Evolutionary conservation across 2,113 vertebrate species (phyloP), one percentile per base, ranked within the genome.

Genomic region (Neotragus pygmaeus): DNA sequence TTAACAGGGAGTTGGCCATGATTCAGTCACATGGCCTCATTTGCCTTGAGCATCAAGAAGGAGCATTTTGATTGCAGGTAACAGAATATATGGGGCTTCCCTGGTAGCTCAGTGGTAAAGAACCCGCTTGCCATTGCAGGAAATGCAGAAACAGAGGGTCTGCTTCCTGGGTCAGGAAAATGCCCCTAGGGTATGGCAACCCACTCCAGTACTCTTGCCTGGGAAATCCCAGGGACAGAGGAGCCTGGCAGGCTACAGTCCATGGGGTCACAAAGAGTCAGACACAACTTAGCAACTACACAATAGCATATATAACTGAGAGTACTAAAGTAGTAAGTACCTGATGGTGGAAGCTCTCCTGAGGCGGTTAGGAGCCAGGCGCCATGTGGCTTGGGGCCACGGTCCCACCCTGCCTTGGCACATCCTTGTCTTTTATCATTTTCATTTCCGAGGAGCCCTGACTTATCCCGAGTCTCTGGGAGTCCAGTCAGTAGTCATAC

Each of bases 91-190:
- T 70, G 66, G 66, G n/a, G 66, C 66, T 70, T 39, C 66, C 66
- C 19, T 39, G n/a, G 8, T 23, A 39, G 66, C 66, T 23, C 19
- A 12, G n/a, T 23, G n/a, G 66, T 70, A 3, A 39, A 70, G 66
- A 39, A 23, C 19, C 10, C 10, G 5, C n/a, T 11, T 3, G 19
- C n/a, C 10, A 6, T 2, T 6, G n/a, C n/a, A 39, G 19, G 66
- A 73, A 19, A 39, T 2, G 66, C n/a, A 23, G 66, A 73, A 21
- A 19, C 10, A 23, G 66, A 11, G n/a, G 10, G 1, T 23, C 66
- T 73, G 66, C 39, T 23, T 11, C 66, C 66, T 73, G 66, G n/a
- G 19, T 39, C n/a, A 70, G 66, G 66, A 73, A 23, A n/a, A 23
- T 73, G n/a, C 64, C 5, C 4, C 64, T 36, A 19, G 33, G n/a